Evolutionary conservation across 37 sponge, comb jelly and placozoan species (phyloP).

Genomic region (Mnemiopsis leidyi): DNA sequence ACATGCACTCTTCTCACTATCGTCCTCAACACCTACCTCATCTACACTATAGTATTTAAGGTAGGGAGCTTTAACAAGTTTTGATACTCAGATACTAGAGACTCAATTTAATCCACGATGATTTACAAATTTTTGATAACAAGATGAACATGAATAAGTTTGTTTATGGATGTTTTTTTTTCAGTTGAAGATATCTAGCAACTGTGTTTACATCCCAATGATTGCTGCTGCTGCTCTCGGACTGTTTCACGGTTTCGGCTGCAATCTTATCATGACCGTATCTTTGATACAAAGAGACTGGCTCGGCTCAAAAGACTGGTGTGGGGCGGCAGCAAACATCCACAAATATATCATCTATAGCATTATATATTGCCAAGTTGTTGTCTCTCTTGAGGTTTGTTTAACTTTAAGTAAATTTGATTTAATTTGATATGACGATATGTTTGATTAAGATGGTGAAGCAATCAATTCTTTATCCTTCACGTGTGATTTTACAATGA

Average conservation of each 20-base stretch:
- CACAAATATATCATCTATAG: conserved; percentile 47
- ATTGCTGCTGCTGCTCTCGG: not conserved
- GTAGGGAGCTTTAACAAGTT: no score
- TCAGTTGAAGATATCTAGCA: not conserved
- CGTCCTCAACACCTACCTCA: conserved; percentile 31
- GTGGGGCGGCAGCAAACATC: not conserved
- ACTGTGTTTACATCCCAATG: not conserved
- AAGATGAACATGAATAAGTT: no score
- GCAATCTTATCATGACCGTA: not conserved
- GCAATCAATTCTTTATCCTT: no score
- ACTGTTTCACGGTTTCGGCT: conserved; percentile 18
- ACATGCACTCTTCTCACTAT: not conserved
- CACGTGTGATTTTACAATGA: no score
- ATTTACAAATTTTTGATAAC: no score
- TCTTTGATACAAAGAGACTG: not conserved
- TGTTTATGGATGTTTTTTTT: not conserved
- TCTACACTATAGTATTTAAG: not conserved
- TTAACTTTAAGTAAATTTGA: no score
- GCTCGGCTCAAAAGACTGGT: conserved; percentile 20
- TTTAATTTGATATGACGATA: no score
- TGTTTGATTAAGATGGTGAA: no score
- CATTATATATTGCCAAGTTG: conserved; percentile 26
- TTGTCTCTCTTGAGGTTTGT: conserved; percentile 13
- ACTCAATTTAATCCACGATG: no score
- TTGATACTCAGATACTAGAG: no score